Base-by-base conservation (phyloP, 1,140 invertebrate species). In the Scaptomyza graminum region DNA sequence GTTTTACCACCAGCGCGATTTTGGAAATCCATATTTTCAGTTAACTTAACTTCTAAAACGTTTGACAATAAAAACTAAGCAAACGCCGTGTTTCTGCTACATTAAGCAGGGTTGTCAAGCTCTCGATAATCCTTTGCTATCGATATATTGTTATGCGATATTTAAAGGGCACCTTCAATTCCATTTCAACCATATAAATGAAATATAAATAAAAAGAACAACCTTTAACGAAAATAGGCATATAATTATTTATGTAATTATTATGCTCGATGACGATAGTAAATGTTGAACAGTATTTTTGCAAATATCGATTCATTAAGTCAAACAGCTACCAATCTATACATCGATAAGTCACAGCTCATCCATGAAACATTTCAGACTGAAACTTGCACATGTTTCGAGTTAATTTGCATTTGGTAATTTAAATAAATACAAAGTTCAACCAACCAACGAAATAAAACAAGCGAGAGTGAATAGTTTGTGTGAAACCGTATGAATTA, bases 1-100 rank as follows among this genome's bases (percentile, higher is more conserved):
- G 99, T 99, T 94, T 99, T 99, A 8, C 98, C 98, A 79, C 99
- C 99, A 74, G 98, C 96, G 65, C 98, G 94, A 93, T 99, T 97
- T 95, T 99, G 98, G 73, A 98, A 99, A 94, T 99, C 98, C 98
- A 99, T 67, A 5, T 44, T 85, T 69, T 50, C 18, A 44, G 41
- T 71, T 8, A 57, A 37, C 60, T 61, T 60, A 22, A 9, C 11
- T 39, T 12, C 1, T 39, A 50, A 74, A 71, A 71, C 7, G 43
- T 43, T 65, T 63, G 61, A 25, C 15, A 51, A 7, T 11, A 49
- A 60, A 57, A 65, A 57, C 1, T 22, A 15, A 1, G 31, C 31
- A 34, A 41, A 28, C 41, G 43, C 7, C 7, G 18, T 52, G 7
- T 63, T 63, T 39, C 43, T 55, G 31, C 44, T 43, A 60, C 65